Conservation (phyloP, 2,797 vertebrate genomes). For the Phyllotis vaccarum region DNA sequence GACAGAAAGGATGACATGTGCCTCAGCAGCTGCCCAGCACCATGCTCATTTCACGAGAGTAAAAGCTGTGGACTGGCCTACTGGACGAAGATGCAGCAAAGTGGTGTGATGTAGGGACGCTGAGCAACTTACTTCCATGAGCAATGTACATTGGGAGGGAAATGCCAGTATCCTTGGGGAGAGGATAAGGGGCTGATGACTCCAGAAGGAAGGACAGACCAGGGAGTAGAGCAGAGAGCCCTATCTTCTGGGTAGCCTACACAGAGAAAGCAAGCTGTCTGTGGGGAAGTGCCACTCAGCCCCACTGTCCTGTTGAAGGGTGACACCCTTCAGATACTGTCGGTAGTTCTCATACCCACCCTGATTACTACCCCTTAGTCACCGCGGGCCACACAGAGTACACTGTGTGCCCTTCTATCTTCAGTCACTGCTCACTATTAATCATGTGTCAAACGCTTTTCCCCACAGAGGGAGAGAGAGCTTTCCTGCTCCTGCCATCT, state of each 20-base stretch:
- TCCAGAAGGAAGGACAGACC: background rate
- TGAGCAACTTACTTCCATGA: background rate
- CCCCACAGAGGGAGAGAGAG: background rate
- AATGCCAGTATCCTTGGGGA: background rate
- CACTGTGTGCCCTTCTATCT: background rate
- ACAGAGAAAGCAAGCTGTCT: background rate
- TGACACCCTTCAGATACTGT: constrained; percentile 34
- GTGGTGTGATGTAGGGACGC: background rate
- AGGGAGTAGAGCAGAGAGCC: too few relatives aligned
- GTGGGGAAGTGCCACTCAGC: background rate
- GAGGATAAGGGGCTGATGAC: background rate
- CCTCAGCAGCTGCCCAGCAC: background rate
- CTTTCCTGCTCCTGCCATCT: constrained; percentile 75
- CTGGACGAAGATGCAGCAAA: background rate
- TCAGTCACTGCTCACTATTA: background rate
- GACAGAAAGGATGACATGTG: background rate
- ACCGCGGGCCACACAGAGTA: background rate
- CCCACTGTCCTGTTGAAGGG: background rate
- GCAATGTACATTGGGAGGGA: background rate
- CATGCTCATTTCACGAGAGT: background rate
- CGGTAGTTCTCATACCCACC: constrained; percentile 26
- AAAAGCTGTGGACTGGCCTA: background rate
- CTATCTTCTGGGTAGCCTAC: background rate
- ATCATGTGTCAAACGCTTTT: background rate
- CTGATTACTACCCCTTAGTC: background rate